Evolutionary conservation across 2,888 invertebrate genomes (phyloP), one percentile per base, ranked within the genome.

Genomic region (Clunio marinus): DNA sequence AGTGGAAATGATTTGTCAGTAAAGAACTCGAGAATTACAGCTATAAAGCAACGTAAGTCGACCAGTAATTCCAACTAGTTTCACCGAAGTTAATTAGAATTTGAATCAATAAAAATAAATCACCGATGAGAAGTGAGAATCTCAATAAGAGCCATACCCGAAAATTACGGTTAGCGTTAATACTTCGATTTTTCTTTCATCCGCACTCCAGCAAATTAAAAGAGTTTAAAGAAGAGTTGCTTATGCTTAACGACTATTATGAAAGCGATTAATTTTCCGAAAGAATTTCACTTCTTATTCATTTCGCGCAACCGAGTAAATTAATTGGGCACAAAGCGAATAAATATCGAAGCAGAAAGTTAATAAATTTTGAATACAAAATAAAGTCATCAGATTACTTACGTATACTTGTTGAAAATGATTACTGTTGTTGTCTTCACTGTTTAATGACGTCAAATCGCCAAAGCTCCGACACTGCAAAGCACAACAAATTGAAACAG

Each of bases 381-480:
- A 32, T 10, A 32, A 32, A 15, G 4, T 45, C 17, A 58, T 8
- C 25, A 25, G 25, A 55, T 28, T 55, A 66, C 66, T 66, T 37
- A 66, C 66, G 45, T 66, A 66, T 13, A 66, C 66, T 15, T 68
- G 68, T 27, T 68, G 41, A 45, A 68, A 59, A 58, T 68, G 51
- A 51, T 66, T 55, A 24, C 17, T 37, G 46, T 63, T 63, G 46
- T 57, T 22, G 7, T 68, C 58, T n/a, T 68, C 58, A 20, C 7
- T 46, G 10, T 68, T 68, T n/a, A 73, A 70, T 32, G 69, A 68
- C 27, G 72, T 71, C 51, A 73, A 71, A 69, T 73, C 73, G 46
- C 72, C 73, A 70, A 72, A 73, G 28, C 73, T 73, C 62, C 72
- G 71, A 65, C 73, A 73, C 73, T 73, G 41, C 27, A 69, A 69